Evolutionary conservation across 2,888 invertebrate species (phyloP).

Genomic region (Pollenia labialis): DNA sequence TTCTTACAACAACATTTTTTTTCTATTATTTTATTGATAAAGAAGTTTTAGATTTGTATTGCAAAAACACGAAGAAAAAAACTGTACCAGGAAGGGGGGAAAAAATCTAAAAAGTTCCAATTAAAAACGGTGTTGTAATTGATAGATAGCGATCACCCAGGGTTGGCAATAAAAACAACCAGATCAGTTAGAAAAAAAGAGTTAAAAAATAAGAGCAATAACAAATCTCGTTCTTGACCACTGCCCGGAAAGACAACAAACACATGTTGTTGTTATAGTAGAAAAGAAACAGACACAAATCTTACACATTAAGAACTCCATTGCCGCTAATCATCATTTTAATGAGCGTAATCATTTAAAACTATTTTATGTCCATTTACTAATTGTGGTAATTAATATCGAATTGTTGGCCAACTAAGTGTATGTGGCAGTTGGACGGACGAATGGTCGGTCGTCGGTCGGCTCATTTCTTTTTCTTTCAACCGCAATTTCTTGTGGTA

Average conservation of each 20-base stretch:
- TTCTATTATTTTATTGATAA: slow-evolving; percentile 43
- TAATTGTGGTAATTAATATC: slow-evolving; percentile 73
- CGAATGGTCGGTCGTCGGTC: slow-evolving; percentile 3
- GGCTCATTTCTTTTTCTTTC: slow-evolving; percentile 25
- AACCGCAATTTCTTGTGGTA: slow-evolving; percentile 44
- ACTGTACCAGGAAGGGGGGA: neutral
- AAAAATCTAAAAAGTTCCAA: slow-evolving; percentile 50
- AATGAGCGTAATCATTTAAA: slow-evolving; percentile 73
- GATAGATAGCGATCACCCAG: slow-evolving; percentile 70
- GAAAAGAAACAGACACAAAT: neutral
- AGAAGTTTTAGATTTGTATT: neutral
- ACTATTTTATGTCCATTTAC: slow-evolving; percentile 71
- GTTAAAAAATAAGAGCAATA: neutral
- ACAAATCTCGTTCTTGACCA: slow-evolving; percentile 47
- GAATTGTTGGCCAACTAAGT: slow-evolving; percentile 44
- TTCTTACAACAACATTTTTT: neutral
- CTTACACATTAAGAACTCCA: neutral
- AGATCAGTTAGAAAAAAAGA: neutral
- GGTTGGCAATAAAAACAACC: slow-evolving; percentile 55
- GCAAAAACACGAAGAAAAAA: neutral
- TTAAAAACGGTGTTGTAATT: slow-evolving; percentile 69
- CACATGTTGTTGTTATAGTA: neutral
- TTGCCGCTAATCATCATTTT: slow-evolving; percentile 68
- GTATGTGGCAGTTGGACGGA: slow-evolving; percentile 7
- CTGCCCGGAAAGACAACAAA: slow-evolving; percentile 2